phyloP scores from a whole-genome alignment of 2,797 vertebrate genomes.

The Gymnocypris eckloni region DNA sequence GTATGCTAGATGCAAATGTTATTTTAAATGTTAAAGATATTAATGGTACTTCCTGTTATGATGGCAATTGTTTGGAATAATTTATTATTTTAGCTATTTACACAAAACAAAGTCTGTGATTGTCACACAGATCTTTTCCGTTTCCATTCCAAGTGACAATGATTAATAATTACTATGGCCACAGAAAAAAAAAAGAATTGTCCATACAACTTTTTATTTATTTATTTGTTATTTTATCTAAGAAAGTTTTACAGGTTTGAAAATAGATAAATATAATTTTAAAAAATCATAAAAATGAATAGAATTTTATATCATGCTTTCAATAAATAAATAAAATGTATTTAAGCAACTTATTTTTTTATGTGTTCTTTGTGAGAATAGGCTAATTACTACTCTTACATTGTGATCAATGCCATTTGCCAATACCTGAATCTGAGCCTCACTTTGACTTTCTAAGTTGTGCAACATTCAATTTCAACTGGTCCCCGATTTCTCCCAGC shows the following conservation, averaged over 20 bases:
- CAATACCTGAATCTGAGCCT: slow-evolving; percentile 17
- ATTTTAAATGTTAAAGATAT: not conserved
- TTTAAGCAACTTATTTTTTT: not conserved
- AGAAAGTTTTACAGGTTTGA: not conserved
- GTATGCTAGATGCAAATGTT: not conserved
- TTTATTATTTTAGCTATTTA: not conserved
- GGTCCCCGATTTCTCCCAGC: slow-evolving; percentile 39
- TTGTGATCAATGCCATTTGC: slow-evolving; percentile 25
- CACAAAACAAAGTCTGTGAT: not conserved
- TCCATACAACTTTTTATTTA: not conserved
- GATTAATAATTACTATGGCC: not conserved
- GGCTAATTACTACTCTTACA: slow-evolving; percentile 18
- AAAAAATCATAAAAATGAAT: no score
- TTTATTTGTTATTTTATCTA: no score
- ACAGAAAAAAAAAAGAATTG: not conserved
- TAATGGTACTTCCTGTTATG: not conserved
- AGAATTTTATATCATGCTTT: not conserved
- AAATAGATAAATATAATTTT: no score
- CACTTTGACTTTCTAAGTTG: slow-evolving; percentile 31
- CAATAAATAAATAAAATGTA: not conserved
- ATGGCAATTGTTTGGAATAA: not conserved
- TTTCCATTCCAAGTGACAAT: not conserved
- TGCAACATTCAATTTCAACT: slow-evolving; percentile 40
- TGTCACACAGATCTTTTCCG: not conserved
- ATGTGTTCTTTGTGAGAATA: not conserved